Base-by-base conservation (phyloP, 2,113 vertebrate genomes). In the Myiozetetes cayanensis region DNA sequence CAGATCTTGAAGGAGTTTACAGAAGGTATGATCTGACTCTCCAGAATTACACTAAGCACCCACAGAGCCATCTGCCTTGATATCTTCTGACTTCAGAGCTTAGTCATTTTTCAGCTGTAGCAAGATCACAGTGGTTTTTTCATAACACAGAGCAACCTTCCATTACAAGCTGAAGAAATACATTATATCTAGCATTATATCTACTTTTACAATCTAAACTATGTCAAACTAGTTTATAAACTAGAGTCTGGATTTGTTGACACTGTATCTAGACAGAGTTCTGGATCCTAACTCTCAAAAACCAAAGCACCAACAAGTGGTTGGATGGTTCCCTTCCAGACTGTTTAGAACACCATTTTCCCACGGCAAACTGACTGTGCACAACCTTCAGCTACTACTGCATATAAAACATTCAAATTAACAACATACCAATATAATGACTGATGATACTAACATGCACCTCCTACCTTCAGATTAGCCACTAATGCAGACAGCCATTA, bases 161-260 rank as follows among this genome's bases (percentile, higher is more conserved):
- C 35, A 39, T 4, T 33, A 76, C 3, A 61, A 52, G 11, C 0
- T 75, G 27, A 94, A 63, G 23, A 79, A 91, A 82, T 31, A 75
- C 11, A 82, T n/a, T n/a, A n/a, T n/a, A n/a, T n/a, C n/a, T 19
- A 41, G 4, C 0, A 1, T 10, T 35, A 41, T 23, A 68, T 7
- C 4, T 13, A 87, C 35, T 75, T 91, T 39, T 17, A 77, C 15
- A 77, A 81, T 35, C 30, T 50, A 81, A 74, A 66, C 55, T 39
- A 86, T 18, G 22, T n/a, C 49, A 68, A 72, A 61, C 3, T 6
- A 67, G 5, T 72, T 68, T 78, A 39, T 43, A 72, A 93, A 81
- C 2, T 2, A 28, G 9, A 39, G 16, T 17, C 39, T 55, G 16
- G 49, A 93, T 59, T 79, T 82, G 19, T n/a, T 55, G 35, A 70